Percentiles rank a stretch among this genome's conserved stretches.
Evolutionary conservation across 2,113 vertebrate species (phyloP).

Genomic region (Drymodes brunneopygia): DNA sequence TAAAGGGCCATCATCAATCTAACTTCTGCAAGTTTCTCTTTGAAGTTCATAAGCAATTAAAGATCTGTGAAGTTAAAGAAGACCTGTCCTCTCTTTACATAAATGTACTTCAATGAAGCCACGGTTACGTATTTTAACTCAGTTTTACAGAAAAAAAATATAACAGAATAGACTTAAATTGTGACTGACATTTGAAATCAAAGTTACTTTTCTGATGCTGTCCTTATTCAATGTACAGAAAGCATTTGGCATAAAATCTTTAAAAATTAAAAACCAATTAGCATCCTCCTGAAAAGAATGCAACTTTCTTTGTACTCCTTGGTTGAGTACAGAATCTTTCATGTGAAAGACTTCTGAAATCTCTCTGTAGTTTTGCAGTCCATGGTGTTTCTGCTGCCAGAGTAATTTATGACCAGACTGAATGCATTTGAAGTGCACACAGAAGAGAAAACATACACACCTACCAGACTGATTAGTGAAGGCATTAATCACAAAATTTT

Average conservation of each 20-base stretch:
- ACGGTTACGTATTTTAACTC: neutral
- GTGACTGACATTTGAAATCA: neutral
- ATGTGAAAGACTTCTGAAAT: neutral
- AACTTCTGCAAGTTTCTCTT: neutral
- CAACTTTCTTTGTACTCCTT: neutral
- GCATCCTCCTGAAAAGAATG: neutral
- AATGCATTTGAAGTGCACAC: neutral
- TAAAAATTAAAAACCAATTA: neutral
- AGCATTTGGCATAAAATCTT: neutral
- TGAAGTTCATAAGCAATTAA: slow-evolving; percentile 26
- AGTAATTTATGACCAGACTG: neutral
- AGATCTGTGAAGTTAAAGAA: neutral
- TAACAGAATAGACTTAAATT: neutral
- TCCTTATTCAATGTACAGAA: neutral
- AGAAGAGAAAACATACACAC: neutral
- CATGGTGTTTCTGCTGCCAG: neutral
- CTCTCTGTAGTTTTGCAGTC: neutral
- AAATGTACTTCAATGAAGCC: neutral
- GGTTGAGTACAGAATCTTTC: neutral
- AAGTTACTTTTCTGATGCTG: neutral
- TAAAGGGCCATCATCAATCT: slow-evolving; percentile 10
- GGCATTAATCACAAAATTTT: neutral
- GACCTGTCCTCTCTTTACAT: neutral
- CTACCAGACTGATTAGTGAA: neutral
- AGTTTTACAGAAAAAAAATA: neutral